Evolutionary conservation across 2,888 invertebrate species (phyloP).

Genomic region (Papilio elwesi): DNA sequence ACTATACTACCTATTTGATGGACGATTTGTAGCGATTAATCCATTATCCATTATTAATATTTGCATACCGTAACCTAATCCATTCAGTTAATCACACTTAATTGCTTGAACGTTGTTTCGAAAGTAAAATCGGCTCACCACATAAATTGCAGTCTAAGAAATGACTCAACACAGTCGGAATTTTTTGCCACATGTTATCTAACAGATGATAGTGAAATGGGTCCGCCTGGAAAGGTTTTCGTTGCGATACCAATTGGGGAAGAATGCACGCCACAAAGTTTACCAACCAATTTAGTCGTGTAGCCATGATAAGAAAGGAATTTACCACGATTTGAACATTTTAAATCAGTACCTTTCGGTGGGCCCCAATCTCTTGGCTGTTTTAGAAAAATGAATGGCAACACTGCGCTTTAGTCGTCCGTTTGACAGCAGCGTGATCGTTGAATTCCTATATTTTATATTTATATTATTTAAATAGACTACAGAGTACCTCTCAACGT

Average conservation of each 20-base stretch:
- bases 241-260: background rate
- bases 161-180: constrained; percentile 1
- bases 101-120: background rate
- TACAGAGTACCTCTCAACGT: too few species aligned
- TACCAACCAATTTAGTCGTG: background rate
- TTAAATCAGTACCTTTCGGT: background rate
- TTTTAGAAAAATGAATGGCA: too few species aligned
- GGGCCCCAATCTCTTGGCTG: too few species aligned
- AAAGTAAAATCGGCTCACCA: background rate
- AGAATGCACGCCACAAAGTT: background rate
- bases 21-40: too few species aligned
- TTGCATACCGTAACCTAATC: too few species aligned
- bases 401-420: too few species aligned
- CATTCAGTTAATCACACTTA: too few species aligned
- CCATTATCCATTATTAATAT: too few species aligned
- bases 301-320: constrained; percentile 2
- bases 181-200: constrained; percentile 8
- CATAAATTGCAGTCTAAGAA: background rate
- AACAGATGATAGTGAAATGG: background rate
- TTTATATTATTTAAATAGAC: too few species aligned
- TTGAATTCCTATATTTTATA: too few species aligned
- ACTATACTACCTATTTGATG: too few species aligned
- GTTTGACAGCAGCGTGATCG: too few species aligned
- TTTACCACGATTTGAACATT: constrained; percentile 8
- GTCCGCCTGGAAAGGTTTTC: background rate